phyloP scores from a whole-genome alignment of 2,888 invertebrate species.

The Dasysyrphus albostriatus region DNA sequence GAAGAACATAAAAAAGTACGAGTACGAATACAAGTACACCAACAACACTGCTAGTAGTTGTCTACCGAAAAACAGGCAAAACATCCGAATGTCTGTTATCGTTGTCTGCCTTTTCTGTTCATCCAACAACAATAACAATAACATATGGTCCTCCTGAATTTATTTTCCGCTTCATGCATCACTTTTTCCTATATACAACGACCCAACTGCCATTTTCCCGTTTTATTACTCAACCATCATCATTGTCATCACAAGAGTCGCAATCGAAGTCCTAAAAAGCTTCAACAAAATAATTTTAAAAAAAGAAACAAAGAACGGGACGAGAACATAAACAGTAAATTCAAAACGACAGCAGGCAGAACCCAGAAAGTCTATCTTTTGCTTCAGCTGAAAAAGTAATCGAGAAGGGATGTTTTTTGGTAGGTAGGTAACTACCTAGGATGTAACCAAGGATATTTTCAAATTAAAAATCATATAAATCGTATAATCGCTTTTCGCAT shows the following conservation, averaged over 20 bases:
- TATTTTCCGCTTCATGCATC: conserved; percentile 64
- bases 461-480: conserved; percentile 28
- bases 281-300: not conserved
- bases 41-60: conserved; percentile 18
- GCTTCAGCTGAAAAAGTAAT: conserved; percentile 29
- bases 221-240: conserved; percentile 32
- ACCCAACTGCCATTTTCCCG: conserved; percentile 54
- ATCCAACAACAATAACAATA: conserved; percentile 31
- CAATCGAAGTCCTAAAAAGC: conserved; percentile 54
- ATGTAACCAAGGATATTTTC: conserved; percentile 49
- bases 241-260: not conserved
- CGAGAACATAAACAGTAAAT: conserved; percentile 9
- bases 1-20: not conserved
- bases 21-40: not conserved
- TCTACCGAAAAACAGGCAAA: conserved; percentile 47
- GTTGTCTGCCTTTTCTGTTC: conserved; percentile 39
- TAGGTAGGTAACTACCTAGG: conserved; percentile 2
- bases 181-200: conserved; percentile 42
- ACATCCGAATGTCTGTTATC: conserved; percentile 29
- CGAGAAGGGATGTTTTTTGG: conserved; percentile 38
- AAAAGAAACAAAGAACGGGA: conserved; percentile 15
- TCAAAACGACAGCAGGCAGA: conserved; percentile 8
- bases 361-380: conserved; percentile 19
- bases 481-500: conserved; percentile 57
- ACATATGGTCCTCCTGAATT: conserved; percentile 68